These are phyloP conservation scores for Scaptomyza hsui DNA, from an alignment of 1,140 invertebrate species.

Conservation along the genomic window DNA sequence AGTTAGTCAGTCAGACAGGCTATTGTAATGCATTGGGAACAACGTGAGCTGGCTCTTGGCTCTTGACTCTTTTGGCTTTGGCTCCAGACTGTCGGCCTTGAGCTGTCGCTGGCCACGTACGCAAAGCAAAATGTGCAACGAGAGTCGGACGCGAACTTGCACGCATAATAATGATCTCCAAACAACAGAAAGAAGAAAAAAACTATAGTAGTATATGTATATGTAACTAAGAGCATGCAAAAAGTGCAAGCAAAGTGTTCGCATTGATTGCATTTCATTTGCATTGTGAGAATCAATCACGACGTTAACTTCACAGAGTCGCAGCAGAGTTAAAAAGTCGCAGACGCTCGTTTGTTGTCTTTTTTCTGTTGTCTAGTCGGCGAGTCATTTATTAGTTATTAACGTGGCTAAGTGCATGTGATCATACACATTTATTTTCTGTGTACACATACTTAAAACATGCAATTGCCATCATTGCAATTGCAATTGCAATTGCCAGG, in stretches of 20 bases:
- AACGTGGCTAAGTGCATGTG: constrained; percentile 57
- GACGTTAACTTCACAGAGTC: constrained; percentile 43
- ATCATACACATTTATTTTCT: constrained; percentile 47
- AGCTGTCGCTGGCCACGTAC: constrained; percentile 72
- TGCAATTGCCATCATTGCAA: constrained; percentile 23
- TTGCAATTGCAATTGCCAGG: constrained; percentile 21
- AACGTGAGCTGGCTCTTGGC: constrained; percentile 10
- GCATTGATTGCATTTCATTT: constrained; percentile 77
- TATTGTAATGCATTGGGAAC: constrained; percentile 25
- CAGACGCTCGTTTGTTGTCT: constrained; percentile 1
- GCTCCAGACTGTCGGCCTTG: constrained; percentile 74
- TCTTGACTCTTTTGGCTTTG: background rate
- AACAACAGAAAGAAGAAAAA: constrained; percentile 18
- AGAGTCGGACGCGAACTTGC: constrained; percentile 57
- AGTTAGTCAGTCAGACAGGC: constrained; percentile 4
- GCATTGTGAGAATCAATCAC: constrained; percentile 78
- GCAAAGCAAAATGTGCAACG: constrained; percentile 65
- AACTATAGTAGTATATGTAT: background rate
- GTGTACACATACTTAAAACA: constrained; percentile 25
- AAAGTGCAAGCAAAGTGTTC: constrained; percentile 45
- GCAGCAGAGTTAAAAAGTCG: constrained; percentile 28
- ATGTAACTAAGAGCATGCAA: background rate
- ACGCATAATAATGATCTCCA: constrained; percentile 68
- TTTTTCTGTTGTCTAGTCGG: constrained; percentile 32
- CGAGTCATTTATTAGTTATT: constrained; percentile 55